These are phyloP conservation scores for Pseudolaguvia tuberculata DNA, from an alignment of 2,113 vertebrate genomes.

Conservation along the genomic window DNA sequence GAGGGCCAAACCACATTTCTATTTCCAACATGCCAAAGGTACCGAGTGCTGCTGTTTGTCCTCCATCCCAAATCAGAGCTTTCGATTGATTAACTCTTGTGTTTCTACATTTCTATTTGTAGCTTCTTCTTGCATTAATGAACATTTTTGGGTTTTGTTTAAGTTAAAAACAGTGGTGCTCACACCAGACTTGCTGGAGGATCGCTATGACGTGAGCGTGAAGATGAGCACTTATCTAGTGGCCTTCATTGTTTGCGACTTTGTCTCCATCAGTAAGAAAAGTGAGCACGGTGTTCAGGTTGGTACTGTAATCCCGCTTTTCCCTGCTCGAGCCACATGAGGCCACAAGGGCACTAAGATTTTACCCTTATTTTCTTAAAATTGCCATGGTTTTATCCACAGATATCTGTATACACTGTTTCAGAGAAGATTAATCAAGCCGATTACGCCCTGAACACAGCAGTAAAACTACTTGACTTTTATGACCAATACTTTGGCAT, in stretches of 20 bases:
- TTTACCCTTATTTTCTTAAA: not conserved
- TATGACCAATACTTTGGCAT: slow-evolving; percentile 87
- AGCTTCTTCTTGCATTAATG: not conserved
- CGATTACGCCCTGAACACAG: slow-evolving; percentile 75
- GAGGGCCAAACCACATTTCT: slow-evolving; percentile 72
- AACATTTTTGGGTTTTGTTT: slow-evolving; percentile 22
- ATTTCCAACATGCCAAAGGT: slow-evolving; percentile 86
- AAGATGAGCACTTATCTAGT: slow-evolving; percentile 92
- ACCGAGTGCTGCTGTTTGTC: not conserved
- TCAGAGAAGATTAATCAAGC: slow-evolving; percentile 83
- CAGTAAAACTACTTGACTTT: slow-evolving; percentile 84
- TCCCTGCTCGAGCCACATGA: too few species aligned
- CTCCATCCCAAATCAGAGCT: not conserved
- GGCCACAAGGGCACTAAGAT: too few species aligned
- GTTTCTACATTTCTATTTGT: not conserved
- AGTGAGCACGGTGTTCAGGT: slow-evolving; percentile 82
- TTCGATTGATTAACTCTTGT: not conserved
- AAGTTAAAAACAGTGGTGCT: slow-evolving; percentile 75
- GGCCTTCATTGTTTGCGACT: slow-evolving; percentile 87
- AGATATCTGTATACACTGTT: slow-evolving; percentile 82
- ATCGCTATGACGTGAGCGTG: slow-evolving; percentile 81
- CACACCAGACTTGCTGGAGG: slow-evolving; percentile 74
- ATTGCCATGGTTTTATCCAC: not conserved
- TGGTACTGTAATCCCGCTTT: slow-evolving; percentile 28
- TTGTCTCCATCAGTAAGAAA: slow-evolving; percentile 79